Base-by-base conservation (phyloP, 2,797 vertebrate species). In the Pachyuromys duprasi region DNA sequence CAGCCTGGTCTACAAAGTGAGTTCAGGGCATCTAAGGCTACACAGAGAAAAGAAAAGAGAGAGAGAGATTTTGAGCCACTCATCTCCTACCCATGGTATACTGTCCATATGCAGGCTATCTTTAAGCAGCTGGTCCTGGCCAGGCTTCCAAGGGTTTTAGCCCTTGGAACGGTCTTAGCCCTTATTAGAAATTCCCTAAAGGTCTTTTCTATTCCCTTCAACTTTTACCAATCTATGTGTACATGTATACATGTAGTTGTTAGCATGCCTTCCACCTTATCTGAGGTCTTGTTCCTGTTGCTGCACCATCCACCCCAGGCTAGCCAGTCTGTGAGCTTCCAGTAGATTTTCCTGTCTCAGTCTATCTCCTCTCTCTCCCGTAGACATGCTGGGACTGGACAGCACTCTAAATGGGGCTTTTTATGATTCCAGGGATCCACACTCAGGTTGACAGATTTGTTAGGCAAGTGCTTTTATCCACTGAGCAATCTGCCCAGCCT, bases 181-280 rank as follows among this genome's bases (percentile, higher is more conserved):
- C 45, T 82, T 89, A 60, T 78, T 76, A 53, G 82, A 89, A 91
- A 5, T 22, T 72, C 13, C 39, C 67, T 82, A 78, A 63, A 26
- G 62, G 39, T 28, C 75, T 86, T 24, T 65, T 81, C n/a, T 53
- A 28, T 70, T 69, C 42, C 63, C 33, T 67, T 80, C 57, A 96
- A 39, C 26, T 89, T 86, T 24, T 24, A 53, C 49, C 49, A 65
- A 45, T 65, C 60, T 69, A 31, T 33, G 12, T 84, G 12, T 84
- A 22, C 24, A 22, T 14, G 3, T 24, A 3, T 18, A 31, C 0
- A 18, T 31, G 12, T 6, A 33, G 17, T n/a, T 14, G 5, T 14
- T 67, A 62, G 67, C 14, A 17, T 14, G 11, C 42, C 18, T n/a
- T 67, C 31, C n/a, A 49, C 42, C 63, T 49, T 76, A 76, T 39